Conservation (phyloP, 2,888 invertebrate species). For the Aleiodes leptofemur region DNA sequence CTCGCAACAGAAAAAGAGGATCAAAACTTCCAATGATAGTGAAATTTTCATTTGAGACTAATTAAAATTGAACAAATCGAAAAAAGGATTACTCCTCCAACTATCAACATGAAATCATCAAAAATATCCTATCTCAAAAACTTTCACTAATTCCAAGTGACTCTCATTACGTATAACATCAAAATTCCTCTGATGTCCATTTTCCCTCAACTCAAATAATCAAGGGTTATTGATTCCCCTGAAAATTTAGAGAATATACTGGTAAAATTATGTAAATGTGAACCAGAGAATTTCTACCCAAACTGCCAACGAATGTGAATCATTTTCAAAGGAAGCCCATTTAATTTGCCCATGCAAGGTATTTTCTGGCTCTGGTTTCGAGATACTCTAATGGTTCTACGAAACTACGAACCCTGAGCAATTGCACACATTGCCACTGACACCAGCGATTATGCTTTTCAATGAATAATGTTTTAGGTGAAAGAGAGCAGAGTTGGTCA, state of each 20-base stretch:
- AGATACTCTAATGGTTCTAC: constrained; percentile 66
- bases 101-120: too few relatives aligned
- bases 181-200: too few relatives aligned
- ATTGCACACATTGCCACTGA: constrained; percentile 21
- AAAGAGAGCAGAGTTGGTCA: neutral
- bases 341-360: constrained; percentile 61
- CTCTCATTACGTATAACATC: too few relatives aligned
- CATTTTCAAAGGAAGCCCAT: constrained; percentile 68
- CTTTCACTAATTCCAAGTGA: too few relatives aligned
- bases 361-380: constrained; percentile 64
- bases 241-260: neutral
- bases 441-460: constrained; percentile 29
- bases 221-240: neutral
- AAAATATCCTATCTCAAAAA: too few relatives aligned
- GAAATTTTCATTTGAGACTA: too few relatives aligned
- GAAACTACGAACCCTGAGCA: constrained; percentile 4
- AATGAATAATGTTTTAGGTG: neutral
- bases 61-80: too few relatives aligned
- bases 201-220: neutral
- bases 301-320: constrained; percentile 5
- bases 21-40: too few relatives aligned
- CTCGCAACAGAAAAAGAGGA: neutral
- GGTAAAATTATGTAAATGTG: constrained; percentile 10
- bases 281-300: neutral
- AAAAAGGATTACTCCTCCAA: too few relatives aligned